Conservation (phyloP, 2,113 vertebrate genomes). For the Proterorhinus semilunaris region DNA sequence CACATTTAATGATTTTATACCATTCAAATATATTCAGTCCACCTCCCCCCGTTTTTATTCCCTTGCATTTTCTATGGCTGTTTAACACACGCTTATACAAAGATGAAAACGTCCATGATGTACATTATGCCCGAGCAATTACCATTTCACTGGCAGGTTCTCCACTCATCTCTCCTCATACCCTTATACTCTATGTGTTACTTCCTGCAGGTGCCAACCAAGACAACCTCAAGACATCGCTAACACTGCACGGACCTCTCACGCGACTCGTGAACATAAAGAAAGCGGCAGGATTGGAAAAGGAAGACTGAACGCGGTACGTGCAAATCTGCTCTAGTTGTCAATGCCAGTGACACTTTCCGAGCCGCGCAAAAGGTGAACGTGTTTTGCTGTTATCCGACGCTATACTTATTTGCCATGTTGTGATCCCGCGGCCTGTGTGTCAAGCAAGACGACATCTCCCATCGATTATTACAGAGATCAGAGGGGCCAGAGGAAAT, state of each 20-base stretch:
- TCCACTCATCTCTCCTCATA: constrained; percentile 27
- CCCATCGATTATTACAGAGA: constrained; percentile 62
- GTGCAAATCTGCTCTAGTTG: constrained; percentile 17
- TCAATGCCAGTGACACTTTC: constrained; percentile 15
- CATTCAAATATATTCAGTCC: constrained; percentile 59
- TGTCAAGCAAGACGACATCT: constrained; percentile 52
- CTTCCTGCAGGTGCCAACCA: constrained; percentile 70
- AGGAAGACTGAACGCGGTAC: constrained; percentile 66
- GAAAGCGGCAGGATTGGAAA: constrained; percentile 47
- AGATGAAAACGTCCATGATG: constrained; percentile 12
- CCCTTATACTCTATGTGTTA: constrained; percentile 19
- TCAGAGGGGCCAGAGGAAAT: constrained; percentile 63
- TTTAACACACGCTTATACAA: constrained; percentile 31
- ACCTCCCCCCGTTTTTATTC: constrained; percentile 42
- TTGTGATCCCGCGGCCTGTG: constrained; percentile 38
- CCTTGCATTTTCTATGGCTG: constrained; percentile 34
- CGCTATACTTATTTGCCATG: constrained; percentile 43
- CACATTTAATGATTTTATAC: constrained; percentile 62
- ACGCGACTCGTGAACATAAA: constrained; percentile 45
- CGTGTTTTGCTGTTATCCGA: constrained; percentile 14
- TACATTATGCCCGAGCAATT: constrained; percentile 42
- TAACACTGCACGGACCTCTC: constrained; percentile 62
- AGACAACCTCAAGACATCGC: constrained; percentile 56
- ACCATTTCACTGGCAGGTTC: constrained; percentile 35
- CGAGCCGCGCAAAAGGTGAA: constrained; percentile 19